Conservation (phyloP, 2,113 vertebrate species). For the Forbesichthys agassizii region DNA sequence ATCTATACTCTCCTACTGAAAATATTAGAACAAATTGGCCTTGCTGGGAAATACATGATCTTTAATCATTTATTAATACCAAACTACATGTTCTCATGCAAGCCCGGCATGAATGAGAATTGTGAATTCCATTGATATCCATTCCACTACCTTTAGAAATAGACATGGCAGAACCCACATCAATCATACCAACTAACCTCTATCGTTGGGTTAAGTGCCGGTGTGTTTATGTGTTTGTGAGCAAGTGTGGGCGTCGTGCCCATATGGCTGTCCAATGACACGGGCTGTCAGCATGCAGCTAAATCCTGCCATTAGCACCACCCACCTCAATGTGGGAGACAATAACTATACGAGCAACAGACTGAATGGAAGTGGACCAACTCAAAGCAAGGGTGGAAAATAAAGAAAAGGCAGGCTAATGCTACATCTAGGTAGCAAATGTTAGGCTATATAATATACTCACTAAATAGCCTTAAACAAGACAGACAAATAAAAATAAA, state of each 20-base stretch:
- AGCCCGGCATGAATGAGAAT: no score
- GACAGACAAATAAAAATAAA: no score
- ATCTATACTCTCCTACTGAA: no score
- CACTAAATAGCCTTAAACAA: no score
- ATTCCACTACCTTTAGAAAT: conserved; percentile 3
- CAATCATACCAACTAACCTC: conserved; percentile 29
- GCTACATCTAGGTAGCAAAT: no score
- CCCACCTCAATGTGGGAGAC: conserved; percentile 53
- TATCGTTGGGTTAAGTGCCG: conserved; percentile 16
- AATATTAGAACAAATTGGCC: no score
- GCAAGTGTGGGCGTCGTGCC: conserved; percentile 37
- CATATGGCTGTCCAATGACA: conserved; percentile 60
- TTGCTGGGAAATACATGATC: no score
- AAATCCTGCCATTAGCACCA: conserved; percentile 74
- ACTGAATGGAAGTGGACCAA: background rate
- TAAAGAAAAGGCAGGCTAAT: no score
- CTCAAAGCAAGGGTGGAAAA: background rate
- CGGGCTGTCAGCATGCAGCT: conserved; percentile 65
- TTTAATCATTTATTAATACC: no score
- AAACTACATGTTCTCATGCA: no score
- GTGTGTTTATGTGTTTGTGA: conserved; percentile 37
- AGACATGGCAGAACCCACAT: conserved; percentile 17
- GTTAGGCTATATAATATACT: no score
- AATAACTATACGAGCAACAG: conserved; percentile 37
- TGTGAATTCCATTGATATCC: conserved; percentile 24